Conservation (phyloP, 2,113 vertebrate genomes). For the Pristiophorus japonicus region DNA sequence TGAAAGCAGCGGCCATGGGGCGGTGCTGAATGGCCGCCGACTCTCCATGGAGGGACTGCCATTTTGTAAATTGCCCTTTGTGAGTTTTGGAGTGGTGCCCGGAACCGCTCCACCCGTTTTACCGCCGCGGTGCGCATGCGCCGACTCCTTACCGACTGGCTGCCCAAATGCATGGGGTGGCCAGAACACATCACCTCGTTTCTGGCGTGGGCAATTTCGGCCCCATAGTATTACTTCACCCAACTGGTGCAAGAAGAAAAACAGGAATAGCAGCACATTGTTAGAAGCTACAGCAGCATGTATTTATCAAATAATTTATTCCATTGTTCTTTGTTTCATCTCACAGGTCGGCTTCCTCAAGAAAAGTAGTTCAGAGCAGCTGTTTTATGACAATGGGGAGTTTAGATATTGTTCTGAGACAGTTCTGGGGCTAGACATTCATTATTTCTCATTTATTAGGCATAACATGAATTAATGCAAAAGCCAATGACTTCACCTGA, state of each 20-base stretch:
- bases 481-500: slow-evolving; percentile 5
- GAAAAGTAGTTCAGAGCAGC: slow-evolving; percentile 4
- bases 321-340: slow-evolving; percentile 6
- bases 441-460: slow-evolving; percentile 37
- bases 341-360: background rate
- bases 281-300: background rate
- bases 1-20: too few relatives aligned
- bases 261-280: background rate
- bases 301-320: background rate
- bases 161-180: too few relatives aligned
- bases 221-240: too few relatives aligned
- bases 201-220: too few relatives aligned
- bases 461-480: slow-evolving; percentile 37
- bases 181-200: too few relatives aligned
- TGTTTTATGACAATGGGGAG: background rate
- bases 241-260: background rate
- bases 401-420: slow-evolving; percentile 30
- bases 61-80: too few relatives aligned
- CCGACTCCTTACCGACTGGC: too few relatives aligned
- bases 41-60: too few relatives aligned
- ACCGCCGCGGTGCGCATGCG: too few relatives aligned
- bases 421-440: slow-evolving; percentile 1
- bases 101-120: too few relatives aligned
- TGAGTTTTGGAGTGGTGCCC: too few relatives aligned
- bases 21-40: too few relatives aligned